phyloP scores from a whole-genome alignment of 2,113 vertebrate species.

The Conger conger region DNA sequence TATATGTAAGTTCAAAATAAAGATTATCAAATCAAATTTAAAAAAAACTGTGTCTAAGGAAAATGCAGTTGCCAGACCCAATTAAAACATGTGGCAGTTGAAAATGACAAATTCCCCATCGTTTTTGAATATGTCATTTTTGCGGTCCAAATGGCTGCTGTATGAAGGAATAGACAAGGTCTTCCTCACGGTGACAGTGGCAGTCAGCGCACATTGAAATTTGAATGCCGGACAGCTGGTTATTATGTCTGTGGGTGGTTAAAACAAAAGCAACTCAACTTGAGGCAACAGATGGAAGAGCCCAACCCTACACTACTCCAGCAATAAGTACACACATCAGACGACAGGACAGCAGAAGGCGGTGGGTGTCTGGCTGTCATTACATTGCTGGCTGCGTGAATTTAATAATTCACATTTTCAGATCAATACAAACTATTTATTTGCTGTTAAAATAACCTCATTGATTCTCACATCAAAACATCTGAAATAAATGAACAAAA shows the following conservation, averaged over 20 bases:
- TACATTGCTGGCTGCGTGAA: not conserved
- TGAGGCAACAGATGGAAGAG: not conserved
- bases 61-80: not conserved
- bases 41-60: not conserved
- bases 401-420: not conserved
- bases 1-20: too few relatives aligned
- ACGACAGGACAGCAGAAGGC: not conserved
- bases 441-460: not conserved
- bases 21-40: too few relatives aligned
- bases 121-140: not conserved
- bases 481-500: not conserved
- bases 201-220: not conserved
- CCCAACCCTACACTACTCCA: not conserved
- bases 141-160: not conserved
- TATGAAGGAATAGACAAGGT: not conserved
- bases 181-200: not conserved
- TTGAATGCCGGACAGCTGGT: not conserved
- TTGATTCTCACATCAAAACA: not conserved
- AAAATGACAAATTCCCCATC: not conserved
- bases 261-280: not conserved
- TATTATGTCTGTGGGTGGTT: not conserved
- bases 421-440: not conserved
- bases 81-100: not conserved
- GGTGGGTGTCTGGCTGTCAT: not conserved
- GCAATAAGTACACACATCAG: not conserved